Percentiles rank a stretch among this genome's conserved stretches.
phyloP scores from a whole-genome alignment of 1,140 invertebrate genomes.

The Macrosteles quadrilineatus region DNA sequence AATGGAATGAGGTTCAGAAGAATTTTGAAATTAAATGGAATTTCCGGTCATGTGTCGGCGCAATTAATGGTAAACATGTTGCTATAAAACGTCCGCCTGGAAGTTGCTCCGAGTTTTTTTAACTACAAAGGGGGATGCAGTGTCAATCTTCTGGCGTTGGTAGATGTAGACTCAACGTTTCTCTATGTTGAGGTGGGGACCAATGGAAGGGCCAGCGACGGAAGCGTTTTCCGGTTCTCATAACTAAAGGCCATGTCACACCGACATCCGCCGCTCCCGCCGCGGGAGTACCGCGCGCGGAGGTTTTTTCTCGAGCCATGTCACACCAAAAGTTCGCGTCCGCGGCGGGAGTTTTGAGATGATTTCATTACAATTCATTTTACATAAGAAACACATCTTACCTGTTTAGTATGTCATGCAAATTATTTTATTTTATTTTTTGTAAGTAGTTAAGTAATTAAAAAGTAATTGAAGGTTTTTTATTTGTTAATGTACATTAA shows the following conservation, averaged over 20 bases:
- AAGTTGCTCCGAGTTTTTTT: constrained; percentile 45
- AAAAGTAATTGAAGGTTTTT: too few relatives aligned
- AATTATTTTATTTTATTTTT: constrained; percentile 37
- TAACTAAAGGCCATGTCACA: too few relatives aligned
- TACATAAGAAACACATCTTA: too few relatives aligned
- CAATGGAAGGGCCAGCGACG: constrained; percentile 49
- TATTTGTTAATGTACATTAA: too few relatives aligned
- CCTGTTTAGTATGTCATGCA: constrained; percentile 38
- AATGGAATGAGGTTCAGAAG: constrained; percentile 42
- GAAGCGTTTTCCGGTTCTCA: constrained; percentile 45
- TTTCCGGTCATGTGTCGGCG: constrained; percentile 49
- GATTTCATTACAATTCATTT: too few relatives aligned
- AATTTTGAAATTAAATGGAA: too few relatives aligned
- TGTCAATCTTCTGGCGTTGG: constrained; percentile 50
- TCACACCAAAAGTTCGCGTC: too few relatives aligned
- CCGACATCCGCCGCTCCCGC: too few relatives aligned
- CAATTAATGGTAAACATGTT: constrained; percentile 54
- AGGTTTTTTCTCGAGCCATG: too few relatives aligned
- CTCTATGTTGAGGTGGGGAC: constrained; percentile 49
- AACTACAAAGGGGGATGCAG: constrained; percentile 51
- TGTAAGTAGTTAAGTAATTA: too few relatives aligned
- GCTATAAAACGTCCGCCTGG: constrained; percentile 41
- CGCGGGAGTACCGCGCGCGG: too few relatives aligned
- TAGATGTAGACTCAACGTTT: constrained; percentile 52
- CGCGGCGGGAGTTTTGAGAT: too few relatives aligned